Evolutionary conservation across 2,113 vertebrate species (phyloP).

Genomic region (Ariopsis seemanni): DNA sequence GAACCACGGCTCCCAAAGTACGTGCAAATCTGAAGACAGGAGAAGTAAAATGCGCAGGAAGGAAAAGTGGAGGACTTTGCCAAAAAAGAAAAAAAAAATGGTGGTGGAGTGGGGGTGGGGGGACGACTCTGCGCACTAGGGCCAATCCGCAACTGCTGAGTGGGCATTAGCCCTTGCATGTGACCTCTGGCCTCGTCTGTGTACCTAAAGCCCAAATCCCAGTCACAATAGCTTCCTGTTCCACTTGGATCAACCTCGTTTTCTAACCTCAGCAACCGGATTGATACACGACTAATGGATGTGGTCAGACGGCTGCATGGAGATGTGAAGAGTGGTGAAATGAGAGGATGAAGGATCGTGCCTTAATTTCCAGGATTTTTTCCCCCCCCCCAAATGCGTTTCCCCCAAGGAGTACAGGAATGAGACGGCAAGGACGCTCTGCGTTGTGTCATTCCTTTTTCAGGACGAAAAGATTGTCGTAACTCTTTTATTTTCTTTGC

Average conservation of each 20-base stretch:
- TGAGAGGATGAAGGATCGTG: slow-evolving; percentile 58
- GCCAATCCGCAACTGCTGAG: slow-evolving; percentile 75
- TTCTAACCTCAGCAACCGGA: slow-evolving; percentile 73
- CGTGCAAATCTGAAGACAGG: slow-evolving; percentile 64
- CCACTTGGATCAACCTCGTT: slow-evolving; percentile 74
- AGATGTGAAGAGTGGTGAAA: slow-evolving; percentile 35
- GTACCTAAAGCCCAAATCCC: slow-evolving; percentile 80
- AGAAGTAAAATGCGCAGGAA: slow-evolving; percentile 12
- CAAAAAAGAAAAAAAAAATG: slow-evolving; percentile 42
- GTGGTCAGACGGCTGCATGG: slow-evolving; percentile 60
- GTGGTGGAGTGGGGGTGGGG: too few relatives aligned
- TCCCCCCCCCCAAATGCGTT: slow-evolving; percentile 31
- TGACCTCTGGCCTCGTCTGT: slow-evolving; percentile 77
- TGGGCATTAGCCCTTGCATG: slow-evolving; percentile 77
- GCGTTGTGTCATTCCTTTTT: slow-evolving; percentile 15
- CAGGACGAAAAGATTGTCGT: slow-evolving; percentile 21
- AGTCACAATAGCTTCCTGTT: slow-evolving; percentile 83
- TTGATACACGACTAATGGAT: slow-evolving; percentile 61
- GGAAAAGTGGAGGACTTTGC: slow-evolving; percentile 9
- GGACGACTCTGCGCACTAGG: slow-evolving; percentile 49
- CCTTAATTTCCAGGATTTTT: slow-evolving; percentile 61
- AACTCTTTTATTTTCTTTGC: slow-evolving; percentile 37
- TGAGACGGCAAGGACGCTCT: slow-evolving; percentile 14
- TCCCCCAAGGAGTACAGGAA: slow-evolving; percentile 47
- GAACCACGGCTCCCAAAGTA: slow-evolving; percentile 54